Conservation (phyloP, 2,113 vertebrate genomes). For the Cathartes aura region DNA sequence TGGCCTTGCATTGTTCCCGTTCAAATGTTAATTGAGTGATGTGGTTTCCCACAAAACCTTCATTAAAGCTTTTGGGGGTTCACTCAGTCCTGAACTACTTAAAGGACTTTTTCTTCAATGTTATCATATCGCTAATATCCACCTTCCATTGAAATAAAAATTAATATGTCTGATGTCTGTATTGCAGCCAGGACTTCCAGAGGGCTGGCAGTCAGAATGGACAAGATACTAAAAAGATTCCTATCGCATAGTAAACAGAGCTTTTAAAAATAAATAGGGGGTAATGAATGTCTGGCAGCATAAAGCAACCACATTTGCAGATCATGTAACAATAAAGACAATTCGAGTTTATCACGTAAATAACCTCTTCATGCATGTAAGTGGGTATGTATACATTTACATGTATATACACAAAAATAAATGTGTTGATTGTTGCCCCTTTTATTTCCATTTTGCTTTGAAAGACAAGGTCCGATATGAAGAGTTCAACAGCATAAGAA, state of each 20-base stretch:
- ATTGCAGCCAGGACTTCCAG: not conserved
- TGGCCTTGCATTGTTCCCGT: not conserved
- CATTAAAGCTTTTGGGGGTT: not conserved
- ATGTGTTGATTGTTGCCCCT: not conserved
- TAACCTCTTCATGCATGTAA: not conserved
- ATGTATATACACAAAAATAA: not conserved
- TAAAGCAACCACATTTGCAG: not conserved
- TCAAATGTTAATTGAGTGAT: not conserved
- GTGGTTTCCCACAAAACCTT: not conserved
- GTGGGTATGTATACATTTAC: not conserved
- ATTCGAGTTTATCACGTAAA: not conserved
- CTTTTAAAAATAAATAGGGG: not conserved
- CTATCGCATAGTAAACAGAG: not conserved
- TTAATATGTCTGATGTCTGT: not conserved
- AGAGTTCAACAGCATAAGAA: not conserved
- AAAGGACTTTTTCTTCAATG: not conserved
- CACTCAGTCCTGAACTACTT: not conserved
- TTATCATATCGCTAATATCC: not conserved
- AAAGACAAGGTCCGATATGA: not conserved
- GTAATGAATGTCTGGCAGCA: not conserved
- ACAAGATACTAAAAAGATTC: not conserved
- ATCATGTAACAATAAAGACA: not conserved
- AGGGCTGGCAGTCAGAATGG: not conserved
- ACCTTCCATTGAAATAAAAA: not conserved
- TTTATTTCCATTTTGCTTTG: not conserved